These are phyloP conservation scores for Ceraclea dissimilis DNA, from an alignment of 2,888 invertebrate genomes.

Conservation along the genomic window DNA sequence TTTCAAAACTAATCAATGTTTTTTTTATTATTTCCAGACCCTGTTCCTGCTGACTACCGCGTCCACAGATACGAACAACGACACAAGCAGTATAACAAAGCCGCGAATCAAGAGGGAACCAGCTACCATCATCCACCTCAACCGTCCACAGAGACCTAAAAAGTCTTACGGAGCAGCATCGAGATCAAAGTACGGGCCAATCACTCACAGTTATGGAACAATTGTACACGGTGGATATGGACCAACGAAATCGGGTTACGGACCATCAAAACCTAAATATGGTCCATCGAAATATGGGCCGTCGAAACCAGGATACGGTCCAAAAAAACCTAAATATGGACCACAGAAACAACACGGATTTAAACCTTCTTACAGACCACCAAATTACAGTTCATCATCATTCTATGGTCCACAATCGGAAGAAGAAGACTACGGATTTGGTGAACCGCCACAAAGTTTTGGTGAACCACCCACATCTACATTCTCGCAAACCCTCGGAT, in stretches of 20 bases:
- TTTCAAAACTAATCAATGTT: neutral
- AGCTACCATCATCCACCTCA: conserved; percentile 18
- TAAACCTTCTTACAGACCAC: conserved; percentile 21
- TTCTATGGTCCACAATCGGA: conserved; percentile 15
- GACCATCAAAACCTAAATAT: conserved; percentile 26
- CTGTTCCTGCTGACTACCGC: conserved; percentile 3
- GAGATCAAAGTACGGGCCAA: conserved; percentile 24
- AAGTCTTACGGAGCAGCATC: conserved; percentile 20
- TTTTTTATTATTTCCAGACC: conserved; percentile 12
- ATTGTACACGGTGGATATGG: conserved; percentile 26
- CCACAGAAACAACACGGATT: conserved; percentile 28
- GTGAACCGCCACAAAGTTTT: conserved; percentile 26
- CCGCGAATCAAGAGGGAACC: conserved; percentile 19
- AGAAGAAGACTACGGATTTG: conserved; percentile 25
- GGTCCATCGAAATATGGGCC: conserved; percentile 30
- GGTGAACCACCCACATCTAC: conserved; percentile 24
- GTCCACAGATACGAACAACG: neutral
- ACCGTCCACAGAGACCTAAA: conserved; percentile 21
- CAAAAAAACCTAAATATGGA: conserved; percentile 29
- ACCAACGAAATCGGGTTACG: conserved; percentile 28
- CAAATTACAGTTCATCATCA: conserved; percentile 21
- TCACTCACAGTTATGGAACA: conserved; percentile 21
- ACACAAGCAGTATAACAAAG: neutral
- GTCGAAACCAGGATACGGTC: conserved; percentile 30
- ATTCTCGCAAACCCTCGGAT: conserved; percentile 17